These are phyloP conservation scores for Melanophora roralis DNA, from an alignment of 2,888 invertebrate species.

Conservation along the genomic window DNA sequence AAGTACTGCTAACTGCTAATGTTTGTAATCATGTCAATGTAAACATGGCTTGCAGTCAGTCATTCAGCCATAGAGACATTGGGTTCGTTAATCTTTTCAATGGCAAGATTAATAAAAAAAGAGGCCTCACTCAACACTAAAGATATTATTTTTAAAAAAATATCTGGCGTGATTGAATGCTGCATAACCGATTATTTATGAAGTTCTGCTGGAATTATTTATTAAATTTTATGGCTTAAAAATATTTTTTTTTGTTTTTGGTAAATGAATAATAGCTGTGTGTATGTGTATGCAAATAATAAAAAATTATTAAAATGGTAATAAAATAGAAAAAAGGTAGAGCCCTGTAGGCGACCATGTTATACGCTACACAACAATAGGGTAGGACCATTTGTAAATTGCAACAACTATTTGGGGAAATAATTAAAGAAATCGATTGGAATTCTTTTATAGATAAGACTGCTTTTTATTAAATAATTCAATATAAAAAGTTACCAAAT, in stretches of 20 bases:
- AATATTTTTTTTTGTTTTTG: not conserved
- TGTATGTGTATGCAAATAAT: too few species aligned
- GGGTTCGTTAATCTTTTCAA: conserved; percentile 51
- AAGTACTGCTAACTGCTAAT: too few species aligned
- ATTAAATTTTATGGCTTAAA: conserved; percentile 70
- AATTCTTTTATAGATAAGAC: too few species aligned
- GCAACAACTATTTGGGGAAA: too few species aligned
- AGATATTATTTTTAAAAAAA: conserved; percentile 30
- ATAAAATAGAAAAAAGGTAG: too few species aligned
- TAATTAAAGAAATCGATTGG: too few species aligned
- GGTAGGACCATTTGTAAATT: too few species aligned
- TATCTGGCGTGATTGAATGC: conserved; percentile 43
- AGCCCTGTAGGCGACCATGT: too few species aligned
- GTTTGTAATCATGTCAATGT: conserved; percentile 5
- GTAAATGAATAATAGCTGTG: not conserved
- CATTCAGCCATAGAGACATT: conserved; percentile 65
- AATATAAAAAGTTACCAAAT: too few species aligned
- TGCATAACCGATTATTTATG: conserved; percentile 15
- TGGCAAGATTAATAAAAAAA: conserved; percentile 12
- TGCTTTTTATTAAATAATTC: too few species aligned
- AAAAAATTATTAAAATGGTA: too few species aligned
- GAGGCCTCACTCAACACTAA: conserved; percentile 32
- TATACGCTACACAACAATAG: too few species aligned
- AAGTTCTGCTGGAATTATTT: not conserved
- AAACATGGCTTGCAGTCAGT: not conserved